Evolutionary conservation across 2,888 invertebrate species (phyloP), one percentile per base, ranked within the genome.

Genomic region (Punctoribates punctum): DNA sequence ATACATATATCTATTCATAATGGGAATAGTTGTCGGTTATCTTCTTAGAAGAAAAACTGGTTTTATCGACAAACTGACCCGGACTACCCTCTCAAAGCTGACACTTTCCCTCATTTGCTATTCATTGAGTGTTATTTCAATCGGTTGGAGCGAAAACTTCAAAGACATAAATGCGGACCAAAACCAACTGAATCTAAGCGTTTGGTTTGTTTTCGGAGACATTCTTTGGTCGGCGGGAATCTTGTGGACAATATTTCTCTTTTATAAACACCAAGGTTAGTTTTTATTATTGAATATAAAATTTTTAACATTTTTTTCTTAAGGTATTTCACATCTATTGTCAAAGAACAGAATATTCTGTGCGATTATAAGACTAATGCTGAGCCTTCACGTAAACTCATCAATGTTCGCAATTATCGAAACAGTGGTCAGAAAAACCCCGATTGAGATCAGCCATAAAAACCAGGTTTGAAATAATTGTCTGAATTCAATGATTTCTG

Each of bases 121-220:
- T 23, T 46, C 25, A 4, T 23, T 23, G 42, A 42, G 34, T 4
- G 13, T 73, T 34, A n/a, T 73, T 15, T 34, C 42, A 0, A 34
- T 73, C 15, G 20, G 8, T 42, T 76, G 76, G 76, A 73, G 73
- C 42, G 76, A 76, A 62, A 48, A 57, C 51, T 76, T 76, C 60
- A 76, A 76, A 29, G 73, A 73, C 15, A 29, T 76, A 6, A 67
- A 73, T 20, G 46, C 38, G n/a, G 57, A 23, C 13, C 60, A 15
- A 4, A 73, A 73, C 13, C 38, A 76, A 62, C 42, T 73, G 23
- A 76, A 60, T 34, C 25, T 76, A 34, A 6, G 20, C 2, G 1
- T 27, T 0, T 76, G 76, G 76, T 76, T 73, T 29, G 34, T 57
- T 9, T 51, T 73, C 6, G 73, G 76, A 15, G 73, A 76, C 13